A percentile compares a stretch with the other conserved stretches of the same genome.
These are phyloP conservation scores for Leistus spinibarbis DNA, from an alignment of 2,888 invertebrate genomes.

Conservation along the genomic window DNA sequence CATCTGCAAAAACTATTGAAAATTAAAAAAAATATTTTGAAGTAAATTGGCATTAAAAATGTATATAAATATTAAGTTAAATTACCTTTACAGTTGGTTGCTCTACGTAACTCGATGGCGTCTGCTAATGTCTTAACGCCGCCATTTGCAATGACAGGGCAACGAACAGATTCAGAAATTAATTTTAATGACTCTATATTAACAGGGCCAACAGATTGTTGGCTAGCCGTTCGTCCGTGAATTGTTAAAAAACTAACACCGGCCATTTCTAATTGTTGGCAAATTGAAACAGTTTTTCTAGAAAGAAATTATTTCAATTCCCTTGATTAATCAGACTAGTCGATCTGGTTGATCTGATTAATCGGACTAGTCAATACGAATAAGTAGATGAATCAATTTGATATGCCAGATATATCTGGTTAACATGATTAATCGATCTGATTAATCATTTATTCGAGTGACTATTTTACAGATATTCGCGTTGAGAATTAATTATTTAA, in stretches of 20 bases:
- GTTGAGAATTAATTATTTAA: too few species aligned
- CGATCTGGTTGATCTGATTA: background rate
- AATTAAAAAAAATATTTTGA: background rate
- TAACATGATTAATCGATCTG: too few species aligned
- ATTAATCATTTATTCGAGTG: too few species aligned
- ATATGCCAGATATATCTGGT: too few species aligned
- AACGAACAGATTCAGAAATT: conserved; percentile 70
- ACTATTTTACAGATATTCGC: too few species aligned
- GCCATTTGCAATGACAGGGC: conserved; percentile 94
- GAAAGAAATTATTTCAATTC: conserved; percentile 42
- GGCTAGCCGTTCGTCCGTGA: conserved; percentile 88
- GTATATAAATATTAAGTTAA: background rate
- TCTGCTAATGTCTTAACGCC: conserved; percentile 78
- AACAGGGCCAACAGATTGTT: conserved; percentile 76
- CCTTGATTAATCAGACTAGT: conserved; percentile 3
- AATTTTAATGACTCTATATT: conserved; percentile 73
- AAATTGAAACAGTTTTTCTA: conserved; percentile 77
- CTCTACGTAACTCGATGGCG: conserved; percentile 68
- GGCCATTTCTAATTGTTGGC: conserved; percentile 78
- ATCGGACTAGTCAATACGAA: too few species aligned
- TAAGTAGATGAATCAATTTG: too few species aligned
- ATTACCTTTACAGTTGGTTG: conserved; percentile 75
- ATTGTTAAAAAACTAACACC: conserved; percentile 89
- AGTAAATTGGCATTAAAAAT: background rate
- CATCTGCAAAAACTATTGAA: too few species aligned